phyloP scores from a whole-genome alignment of 1,140 invertebrate genomes.

The Aphaenogaster ashmeadi region DNA sequence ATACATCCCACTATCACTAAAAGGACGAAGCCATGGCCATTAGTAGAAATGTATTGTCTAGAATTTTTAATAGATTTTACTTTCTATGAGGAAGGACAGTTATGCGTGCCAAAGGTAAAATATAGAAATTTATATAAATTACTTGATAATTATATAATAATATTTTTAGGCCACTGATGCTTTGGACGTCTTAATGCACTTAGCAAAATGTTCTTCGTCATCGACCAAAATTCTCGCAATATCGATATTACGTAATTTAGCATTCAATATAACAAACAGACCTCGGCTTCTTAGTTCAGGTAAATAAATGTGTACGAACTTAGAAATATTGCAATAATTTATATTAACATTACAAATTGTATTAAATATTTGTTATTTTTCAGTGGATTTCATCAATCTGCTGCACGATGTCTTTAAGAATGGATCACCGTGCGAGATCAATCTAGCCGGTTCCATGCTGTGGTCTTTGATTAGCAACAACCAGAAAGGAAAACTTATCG shows the following conservation, averaged over 20 bases:
- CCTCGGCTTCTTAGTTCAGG: constrained; percentile 81
- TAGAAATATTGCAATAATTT: neutral
- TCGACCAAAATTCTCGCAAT: constrained; percentile 80
- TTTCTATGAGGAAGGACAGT: constrained; percentile 85
- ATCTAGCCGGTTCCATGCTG: constrained; percentile 79
- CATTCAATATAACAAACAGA: constrained; percentile 81
- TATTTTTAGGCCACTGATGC: constrained; percentile 79
- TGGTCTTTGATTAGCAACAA: constrained; percentile 84
- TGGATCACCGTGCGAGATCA: constrained; percentile 79
- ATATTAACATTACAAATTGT: neutral
- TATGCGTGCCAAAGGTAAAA: constrained; percentile 83
- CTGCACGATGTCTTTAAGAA: constrained; percentile 79
- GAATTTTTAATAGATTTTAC: constrained; percentile 85
- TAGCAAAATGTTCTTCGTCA: constrained; percentile 77
- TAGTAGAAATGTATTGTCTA: constrained; percentile 83
- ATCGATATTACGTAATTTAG: constrained; percentile 82
- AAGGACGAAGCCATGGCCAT: constrained; percentile 80
- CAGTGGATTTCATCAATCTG: constrained; percentile 83
- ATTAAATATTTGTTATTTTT: constrained; percentile 32
- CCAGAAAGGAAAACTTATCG: constrained; percentile 84
- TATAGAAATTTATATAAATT: constrained; percentile 8
- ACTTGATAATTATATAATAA: neutral
- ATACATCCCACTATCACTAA: constrained; percentile 82
- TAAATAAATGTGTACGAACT: constrained; percentile 53
- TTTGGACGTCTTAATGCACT: constrained; percentile 81